These are phyloP conservation scores for Toxotes jaculatrix DNA, from an alignment of 2,113 vertebrate species.

Conservation along the genomic window DNA sequence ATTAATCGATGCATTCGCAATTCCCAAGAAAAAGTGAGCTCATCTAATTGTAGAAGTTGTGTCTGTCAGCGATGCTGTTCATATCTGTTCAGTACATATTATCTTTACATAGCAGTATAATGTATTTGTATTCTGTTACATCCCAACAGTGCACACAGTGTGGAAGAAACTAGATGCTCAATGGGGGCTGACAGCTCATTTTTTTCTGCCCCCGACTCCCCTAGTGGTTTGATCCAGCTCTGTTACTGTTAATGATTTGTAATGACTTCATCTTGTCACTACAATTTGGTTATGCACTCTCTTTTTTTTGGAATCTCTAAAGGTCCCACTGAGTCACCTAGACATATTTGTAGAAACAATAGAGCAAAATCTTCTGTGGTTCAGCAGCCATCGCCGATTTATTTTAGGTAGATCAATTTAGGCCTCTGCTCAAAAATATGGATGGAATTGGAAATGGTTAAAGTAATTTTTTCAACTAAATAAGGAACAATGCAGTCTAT, in stretches of 20 bases:
- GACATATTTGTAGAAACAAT: background rate
- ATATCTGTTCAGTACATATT: background rate
- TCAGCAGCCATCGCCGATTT: background rate
- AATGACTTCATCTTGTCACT: conserved; percentile 8
- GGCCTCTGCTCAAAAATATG: background rate
- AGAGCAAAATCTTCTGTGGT: background rate
- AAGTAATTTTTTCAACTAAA: conserved; percentile 5
- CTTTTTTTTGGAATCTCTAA: background rate
- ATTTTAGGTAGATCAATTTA: background rate
- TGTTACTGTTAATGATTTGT: conserved; percentile 1
- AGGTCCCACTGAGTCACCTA: background rate
- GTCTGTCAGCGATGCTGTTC: background rate
- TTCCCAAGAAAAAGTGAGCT: background rate
- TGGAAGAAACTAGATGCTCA: background rate
- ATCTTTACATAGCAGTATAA: background rate
- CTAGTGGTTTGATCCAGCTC: background rate
- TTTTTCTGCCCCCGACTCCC: background rate
- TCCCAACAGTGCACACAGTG: background rate
- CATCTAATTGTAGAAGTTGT: background rate
- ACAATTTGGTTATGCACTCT: background rate
- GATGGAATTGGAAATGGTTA: background rate
- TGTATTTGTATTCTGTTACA: conserved; percentile 5
- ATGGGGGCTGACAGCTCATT: background rate
- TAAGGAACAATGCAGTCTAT: conserved; percentile 20
- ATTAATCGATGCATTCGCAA: too few species aligned